These are phyloP conservation scores for Hermetia illucens DNA, from an alignment of 1,140 invertebrate genomes.

Conservation along the genomic window DNA sequence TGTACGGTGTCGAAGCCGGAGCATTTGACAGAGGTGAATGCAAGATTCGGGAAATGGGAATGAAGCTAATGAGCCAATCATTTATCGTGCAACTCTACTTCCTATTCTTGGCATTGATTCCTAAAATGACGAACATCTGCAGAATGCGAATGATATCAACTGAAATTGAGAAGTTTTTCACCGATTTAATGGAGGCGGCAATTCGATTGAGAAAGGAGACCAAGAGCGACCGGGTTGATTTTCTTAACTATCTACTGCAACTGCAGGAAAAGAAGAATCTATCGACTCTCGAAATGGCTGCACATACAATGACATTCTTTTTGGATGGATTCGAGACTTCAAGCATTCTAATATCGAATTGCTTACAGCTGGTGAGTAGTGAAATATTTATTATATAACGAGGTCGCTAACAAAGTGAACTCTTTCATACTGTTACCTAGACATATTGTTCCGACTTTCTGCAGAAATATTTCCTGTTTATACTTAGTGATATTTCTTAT, in stretches of 20 bases:
- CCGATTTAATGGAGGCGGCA: slow-evolving; percentile 14
- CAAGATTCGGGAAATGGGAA: slow-evolving; percentile 16
- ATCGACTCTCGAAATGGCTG: slow-evolving; percentile 38
- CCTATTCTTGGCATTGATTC: slow-evolving; percentile 13
- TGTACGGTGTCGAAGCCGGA: slow-evolving; percentile 31
- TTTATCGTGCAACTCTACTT: slow-evolving; percentile 12
- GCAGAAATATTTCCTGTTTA: too few species aligned
- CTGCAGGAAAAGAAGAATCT: slow-evolving; percentile 28
- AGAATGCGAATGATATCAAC: slow-evolving; percentile 17
- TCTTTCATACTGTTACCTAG: too few species aligned
- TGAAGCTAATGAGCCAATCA: slow-evolving; percentile 16
- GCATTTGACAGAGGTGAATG: slow-evolving; percentile 14
- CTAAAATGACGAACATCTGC: slow-evolving; percentile 12
- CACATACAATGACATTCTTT: slow-evolving; percentile 36
- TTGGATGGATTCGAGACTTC: slow-evolving; percentile 45
- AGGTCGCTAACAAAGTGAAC: too few species aligned
- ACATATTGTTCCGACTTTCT: too few species aligned
- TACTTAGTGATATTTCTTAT: too few species aligned
- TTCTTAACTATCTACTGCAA: slow-evolving; percentile 28
- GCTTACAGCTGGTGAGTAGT: slow-evolving; percentile 16
- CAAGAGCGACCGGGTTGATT: slow-evolving; percentile 22
- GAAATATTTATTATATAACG: too few species aligned
- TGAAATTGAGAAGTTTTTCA: slow-evolving; percentile 24
- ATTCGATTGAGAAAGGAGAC: slow-evolving; percentile 15
- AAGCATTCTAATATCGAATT: slow-evolving; percentile 17